These are phyloP conservation scores for Piezodorus guildinii DNA, from an alignment of 1,140 invertebrate species.

Conservation along the genomic window DNA sequence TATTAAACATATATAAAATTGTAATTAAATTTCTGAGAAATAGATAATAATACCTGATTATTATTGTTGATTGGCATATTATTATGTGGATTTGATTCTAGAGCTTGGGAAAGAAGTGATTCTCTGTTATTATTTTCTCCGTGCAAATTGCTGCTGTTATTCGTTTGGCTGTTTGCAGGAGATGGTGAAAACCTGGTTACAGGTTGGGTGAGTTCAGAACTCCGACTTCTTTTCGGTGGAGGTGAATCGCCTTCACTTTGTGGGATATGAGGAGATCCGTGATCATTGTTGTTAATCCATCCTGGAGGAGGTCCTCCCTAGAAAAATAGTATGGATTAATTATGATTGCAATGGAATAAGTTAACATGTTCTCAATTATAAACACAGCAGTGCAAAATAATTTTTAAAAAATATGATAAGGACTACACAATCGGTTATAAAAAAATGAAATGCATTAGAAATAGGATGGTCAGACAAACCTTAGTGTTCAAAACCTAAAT, in stretches of 20 bases:
- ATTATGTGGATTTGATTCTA: slow-evolving; percentile 39
- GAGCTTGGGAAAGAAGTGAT: slow-evolving; percentile 52
- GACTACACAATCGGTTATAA: too few relatives aligned
- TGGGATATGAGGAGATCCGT: not conserved
- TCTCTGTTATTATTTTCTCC: slow-evolving; percentile 11
- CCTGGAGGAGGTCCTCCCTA: not conserved
- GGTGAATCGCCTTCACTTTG: slow-evolving; percentile 35
- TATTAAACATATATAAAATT: slow-evolving; percentile 1
- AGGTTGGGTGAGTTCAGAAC: slow-evolving; percentile 39
- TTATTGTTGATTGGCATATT: slow-evolving; percentile 20
- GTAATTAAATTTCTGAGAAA: not conserved
- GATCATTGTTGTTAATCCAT: slow-evolving; percentile 2
- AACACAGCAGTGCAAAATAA: too few relatives aligned
- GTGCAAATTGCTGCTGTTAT: slow-evolving; percentile 29
- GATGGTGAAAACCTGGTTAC: slow-evolving; percentile 37
- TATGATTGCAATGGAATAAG: not conserved
- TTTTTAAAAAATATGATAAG: too few relatives aligned
- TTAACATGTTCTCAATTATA: too few relatives aligned
- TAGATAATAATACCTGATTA: slow-evolving; percentile 16
- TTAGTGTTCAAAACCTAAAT: too few relatives aligned
- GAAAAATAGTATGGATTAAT: not conserved
- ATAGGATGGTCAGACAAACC: too few relatives aligned
- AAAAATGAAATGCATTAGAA: too few relatives aligned
- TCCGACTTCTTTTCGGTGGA: slow-evolving; percentile 48
- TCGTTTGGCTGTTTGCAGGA: slow-evolving; percentile 31